Evolutionary conservation across 2,797 vertebrate species (phyloP).

Genomic region (Poeciliopsis infans): DNA sequence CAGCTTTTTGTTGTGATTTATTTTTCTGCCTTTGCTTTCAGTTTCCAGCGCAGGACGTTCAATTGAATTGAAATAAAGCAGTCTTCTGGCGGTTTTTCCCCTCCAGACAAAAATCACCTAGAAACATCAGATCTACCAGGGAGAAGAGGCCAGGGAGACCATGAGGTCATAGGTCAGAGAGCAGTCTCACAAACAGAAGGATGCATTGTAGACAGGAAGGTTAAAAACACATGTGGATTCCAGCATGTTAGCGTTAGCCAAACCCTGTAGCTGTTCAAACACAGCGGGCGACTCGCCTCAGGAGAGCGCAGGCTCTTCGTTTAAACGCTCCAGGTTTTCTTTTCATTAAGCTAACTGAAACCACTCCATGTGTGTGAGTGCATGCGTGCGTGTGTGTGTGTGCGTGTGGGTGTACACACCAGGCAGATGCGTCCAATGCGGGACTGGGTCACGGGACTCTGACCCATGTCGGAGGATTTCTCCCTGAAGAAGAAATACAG

Average conservation of each 20-base stretch:
- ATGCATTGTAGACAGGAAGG: slow-evolving; percentile 73
- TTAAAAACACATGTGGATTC: slow-evolving; percentile 79
- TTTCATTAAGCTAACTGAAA: slow-evolving; percentile 59
- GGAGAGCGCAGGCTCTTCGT: slow-evolving; percentile 42
- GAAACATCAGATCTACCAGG: slow-evolving; percentile 44
- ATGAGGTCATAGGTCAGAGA: slow-evolving; percentile 65
- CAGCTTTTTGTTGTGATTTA: slow-evolving; percentile 35
- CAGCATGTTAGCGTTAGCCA: slow-evolving; percentile 70
- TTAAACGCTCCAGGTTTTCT: slow-evolving; percentile 39
- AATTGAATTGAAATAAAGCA: slow-evolving; percentile 19
- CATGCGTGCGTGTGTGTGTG: not conserved
- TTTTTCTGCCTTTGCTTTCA: slow-evolving; percentile 55
- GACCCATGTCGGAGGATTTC: slow-evolving; percentile 90
- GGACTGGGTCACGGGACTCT: slow-evolving; percentile 91
- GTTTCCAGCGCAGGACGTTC: slow-evolving; percentile 21
- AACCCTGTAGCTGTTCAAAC: slow-evolving; percentile 60
- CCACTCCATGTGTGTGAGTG: slow-evolving; percentile 12
- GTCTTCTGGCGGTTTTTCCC: not conserved
- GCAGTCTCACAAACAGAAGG: slow-evolving; percentile 67
- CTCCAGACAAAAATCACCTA: slow-evolving; percentile 31
- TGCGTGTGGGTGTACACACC: slow-evolving; percentile 77
- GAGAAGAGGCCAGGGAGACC: slow-evolving; percentile 63
- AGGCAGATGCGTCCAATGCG: slow-evolving; percentile 97
- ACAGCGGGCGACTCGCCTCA: slow-evolving; percentile 28
- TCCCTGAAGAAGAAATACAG: slow-evolving; percentile 99